phyloP scores from a whole-genome alignment of 92 coral and sea anemone genomes.

The Umimayanthus chanpuru region DNA sequence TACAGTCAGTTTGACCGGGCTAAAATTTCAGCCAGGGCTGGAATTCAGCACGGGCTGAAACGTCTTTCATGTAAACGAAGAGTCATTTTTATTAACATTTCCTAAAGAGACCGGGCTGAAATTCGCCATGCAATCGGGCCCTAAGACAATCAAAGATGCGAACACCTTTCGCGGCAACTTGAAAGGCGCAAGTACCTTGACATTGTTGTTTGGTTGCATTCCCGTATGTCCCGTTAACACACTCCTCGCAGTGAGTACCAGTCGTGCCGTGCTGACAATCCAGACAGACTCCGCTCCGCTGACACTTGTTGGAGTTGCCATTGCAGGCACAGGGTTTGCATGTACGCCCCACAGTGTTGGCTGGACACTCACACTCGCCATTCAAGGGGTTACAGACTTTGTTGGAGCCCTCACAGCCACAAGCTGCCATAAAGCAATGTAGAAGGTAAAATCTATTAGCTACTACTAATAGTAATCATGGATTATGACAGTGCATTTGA shows the following conservation, averaged over 20 bases:
- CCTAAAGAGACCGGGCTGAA: too few species aligned
- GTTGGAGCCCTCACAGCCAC: slow-evolving; percentile 76
- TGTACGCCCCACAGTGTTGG: slow-evolving; percentile 77
- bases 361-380: slow-evolving; percentile 87
- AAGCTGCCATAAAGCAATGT: slow-evolving; percentile 54
- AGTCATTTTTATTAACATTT: too few species aligned
- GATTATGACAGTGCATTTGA: too few species aligned
- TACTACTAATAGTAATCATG: too few species aligned
- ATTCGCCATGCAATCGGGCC: too few species aligned
- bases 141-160: too few species aligned
- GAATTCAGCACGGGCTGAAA: too few species aligned
- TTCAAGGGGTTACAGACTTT: slow-evolving; percentile 69
- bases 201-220: slow-evolving; percentile 73
- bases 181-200: slow-evolving; percentile 55
- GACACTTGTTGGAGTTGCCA: slow-evolving; percentile 70
- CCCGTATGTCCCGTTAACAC: slow-evolving; percentile 72
- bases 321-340: slow-evolving; percentile 86
- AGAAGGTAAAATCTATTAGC: not conserved
- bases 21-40: too few species aligned
- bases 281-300: slow-evolving; percentile 77
- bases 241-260: slow-evolving; percentile 76
- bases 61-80: too few species aligned
- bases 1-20: too few species aligned
- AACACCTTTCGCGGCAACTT: too few species aligned
- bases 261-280: slow-evolving; percentile 84